phyloP scores from a whole-genome alignment of 2,888 invertebrate species.

The Dichetophora obliterata region DNA sequence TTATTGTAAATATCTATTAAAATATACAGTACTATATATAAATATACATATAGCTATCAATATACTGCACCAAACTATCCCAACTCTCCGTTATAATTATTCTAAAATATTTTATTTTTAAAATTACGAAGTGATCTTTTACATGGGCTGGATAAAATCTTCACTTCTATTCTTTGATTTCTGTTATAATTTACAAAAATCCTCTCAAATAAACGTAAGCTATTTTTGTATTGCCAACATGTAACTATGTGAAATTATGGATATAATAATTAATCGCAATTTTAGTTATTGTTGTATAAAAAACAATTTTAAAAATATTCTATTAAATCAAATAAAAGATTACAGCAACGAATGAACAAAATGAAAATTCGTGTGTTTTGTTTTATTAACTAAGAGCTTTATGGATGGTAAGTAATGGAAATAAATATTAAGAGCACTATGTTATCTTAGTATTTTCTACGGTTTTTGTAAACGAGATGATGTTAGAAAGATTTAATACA shows the following conservation, averaged over 20 bases:
- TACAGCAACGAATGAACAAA: not conserved
- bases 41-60: slow-evolving; percentile 27
- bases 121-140: slow-evolving; percentile 61
- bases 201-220: slow-evolving; percentile 35
- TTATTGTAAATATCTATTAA: slow-evolving; percentile 36
- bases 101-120: not conserved
- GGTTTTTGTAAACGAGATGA: too few species aligned
- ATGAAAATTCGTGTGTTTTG: not conserved
- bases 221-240: slow-evolving; percentile 33
- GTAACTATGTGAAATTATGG: not conserved
- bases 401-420: too few species aligned
- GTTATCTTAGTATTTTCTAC: too few species aligned
- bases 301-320: not conserved
- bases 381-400: too few species aligned
- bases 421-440: too few species aligned
- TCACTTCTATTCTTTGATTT: slow-evolving; percentile 52
- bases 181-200: not conserved
- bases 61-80: not conserved
- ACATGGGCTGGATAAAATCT: slow-evolving; percentile 69
- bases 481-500: too few species aligned
- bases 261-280: not conserved
- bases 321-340: slow-evolving; percentile 18
- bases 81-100: not conserved
- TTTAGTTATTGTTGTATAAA: slow-evolving; percentile 5
- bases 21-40: slow-evolving; percentile 6